Evolutionary conservation across 2,888 invertebrate species (phyloP), one percentile per base, ranked within the genome.

Genomic region (Cryptocephalus primarius): DNA sequence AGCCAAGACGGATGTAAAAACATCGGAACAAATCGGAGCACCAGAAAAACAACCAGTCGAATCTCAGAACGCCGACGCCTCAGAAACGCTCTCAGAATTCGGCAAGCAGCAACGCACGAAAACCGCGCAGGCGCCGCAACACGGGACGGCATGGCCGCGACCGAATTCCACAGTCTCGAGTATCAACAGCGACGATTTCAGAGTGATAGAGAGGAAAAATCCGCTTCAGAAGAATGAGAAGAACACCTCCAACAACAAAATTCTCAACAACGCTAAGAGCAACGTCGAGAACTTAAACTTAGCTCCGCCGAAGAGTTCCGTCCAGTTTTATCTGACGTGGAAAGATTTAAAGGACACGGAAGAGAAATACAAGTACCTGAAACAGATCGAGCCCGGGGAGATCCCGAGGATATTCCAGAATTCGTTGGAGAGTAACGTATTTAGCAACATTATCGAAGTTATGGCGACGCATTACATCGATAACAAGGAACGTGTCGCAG

Each of bases 271-370:
- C 22, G 6, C 22, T 22, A 50, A 48, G 45, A 48, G 50, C 46
- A 59, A 44, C 39, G 45, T 47, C 39, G 36, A 38, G 11, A 39
- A 48, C 33, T 50, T 59, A 48, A 46, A 72, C 33, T 69, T 74
- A 14, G 54, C 65, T 9, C 55, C 74, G 6, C 84, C 85, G 0
- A 74, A 72, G 45, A 80, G 75, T 47, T 79, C 80, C 45, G 78
- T 84, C 8, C 82, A 83, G 58, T 85, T 85, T 62, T 70, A 78
- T 63, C 56, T 72, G 0, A 72, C 74, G 42, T 85, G 85, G 85
- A 78, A 75, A 57, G 70, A 72, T 53, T 59, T 80, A 43, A 75
- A 71, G 53, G 69, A 71, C 31, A 61, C 65, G n/a, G 68, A 67
- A 9, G 73, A 74, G 14, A 74, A 75, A 58, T 76, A 75, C 55